Conservation (phyloP, 1,140 invertebrate genomes). For the Drosophila repletoides region DNA sequence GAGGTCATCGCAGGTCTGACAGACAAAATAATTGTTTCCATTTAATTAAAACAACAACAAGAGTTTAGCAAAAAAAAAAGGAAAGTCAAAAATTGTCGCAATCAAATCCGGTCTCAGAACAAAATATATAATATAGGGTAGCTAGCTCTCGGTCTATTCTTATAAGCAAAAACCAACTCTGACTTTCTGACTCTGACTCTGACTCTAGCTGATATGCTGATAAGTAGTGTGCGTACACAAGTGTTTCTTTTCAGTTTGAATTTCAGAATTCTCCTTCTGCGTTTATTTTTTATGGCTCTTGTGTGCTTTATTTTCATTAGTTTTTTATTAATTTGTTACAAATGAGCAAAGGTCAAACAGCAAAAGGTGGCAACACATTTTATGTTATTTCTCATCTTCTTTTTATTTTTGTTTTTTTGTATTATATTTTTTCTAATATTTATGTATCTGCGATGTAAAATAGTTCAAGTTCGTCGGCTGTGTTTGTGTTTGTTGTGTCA, state of each 20-base stretch:
- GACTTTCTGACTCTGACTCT: background rate
- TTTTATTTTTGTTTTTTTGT: background rate
- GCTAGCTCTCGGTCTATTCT: background rate
- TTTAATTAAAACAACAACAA: constrained; percentile 16
- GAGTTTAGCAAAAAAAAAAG: background rate
- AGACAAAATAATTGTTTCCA: constrained; percentile 37
- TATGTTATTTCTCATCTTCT: background rate
- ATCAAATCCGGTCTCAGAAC: constrained; percentile 30
- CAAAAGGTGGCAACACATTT: constrained; percentile 11
- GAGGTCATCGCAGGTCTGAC: constrained; percentile 2
- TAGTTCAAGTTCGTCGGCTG: constrained; percentile 64
- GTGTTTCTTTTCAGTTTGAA: background rate
- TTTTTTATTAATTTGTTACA: constrained; percentile 42
- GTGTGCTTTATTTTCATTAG: constrained; percentile 26
- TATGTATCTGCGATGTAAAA: constrained; percentile 51
- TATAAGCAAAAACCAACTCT: constrained; percentile 7
- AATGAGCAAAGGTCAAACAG: constrained; percentile 30
- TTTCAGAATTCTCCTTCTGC: constrained; percentile 6
- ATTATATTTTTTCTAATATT: constrained; percentile 1
- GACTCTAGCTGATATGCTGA: background rate
- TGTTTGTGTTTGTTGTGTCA: constrained; percentile 36
- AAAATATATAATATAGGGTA: background rate
- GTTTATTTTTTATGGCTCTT: constrained; percentile 10
- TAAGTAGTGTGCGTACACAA: constrained; percentile 12
- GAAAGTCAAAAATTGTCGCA: constrained; percentile 18